Percentiles rank a stretch among this genome's conserved stretches.
Conservation (phyloP, 2,113 vertebrate species). For the Vombatus ursinus region DNA sequence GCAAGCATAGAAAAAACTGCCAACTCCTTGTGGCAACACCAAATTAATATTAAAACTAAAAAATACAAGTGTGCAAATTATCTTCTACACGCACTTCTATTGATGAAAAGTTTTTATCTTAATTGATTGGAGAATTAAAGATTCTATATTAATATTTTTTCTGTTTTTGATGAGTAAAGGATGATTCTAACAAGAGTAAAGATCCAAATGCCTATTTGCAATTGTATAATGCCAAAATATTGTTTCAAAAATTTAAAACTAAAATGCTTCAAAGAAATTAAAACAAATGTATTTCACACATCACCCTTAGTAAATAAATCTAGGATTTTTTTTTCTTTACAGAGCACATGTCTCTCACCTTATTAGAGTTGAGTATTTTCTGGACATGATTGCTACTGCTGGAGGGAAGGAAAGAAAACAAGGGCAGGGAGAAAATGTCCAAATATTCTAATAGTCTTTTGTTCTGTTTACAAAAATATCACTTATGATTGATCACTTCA, state of each 20-base stretch:
- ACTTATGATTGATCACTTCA: not conserved
- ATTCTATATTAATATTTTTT: constrained; percentile 14
- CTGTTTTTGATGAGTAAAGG: not conserved
- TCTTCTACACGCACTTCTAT: constrained; percentile 83
- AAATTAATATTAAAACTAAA: constrained; percentile 84
- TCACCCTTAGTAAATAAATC: not conserved
- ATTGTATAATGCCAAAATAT: not conserved
- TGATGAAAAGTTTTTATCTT: constrained; percentile 80
- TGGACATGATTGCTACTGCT: not conserved
- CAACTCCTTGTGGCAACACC: constrained; percentile 81
- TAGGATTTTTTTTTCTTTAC: not conserved
- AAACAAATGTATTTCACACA: constrained; percentile 11
- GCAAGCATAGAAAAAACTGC: constrained; percentile 80
- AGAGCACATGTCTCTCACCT: not conserved
- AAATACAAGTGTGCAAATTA: constrained; percentile 79
- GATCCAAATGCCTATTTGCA: constrained; percentile 8
- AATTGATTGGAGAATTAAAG: constrained; percentile 15
- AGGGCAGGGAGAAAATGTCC: not conserved
- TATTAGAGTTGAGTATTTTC: not conserved
- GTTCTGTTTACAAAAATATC: not conserved
- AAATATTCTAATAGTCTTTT: not conserved
- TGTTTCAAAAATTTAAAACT: not conserved
- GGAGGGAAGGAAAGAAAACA: not conserved
- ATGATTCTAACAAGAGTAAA: not conserved
- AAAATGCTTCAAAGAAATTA: not conserved